Conservation (phyloP, 2,113 vertebrate species). For the Otus sunia region DNA sequence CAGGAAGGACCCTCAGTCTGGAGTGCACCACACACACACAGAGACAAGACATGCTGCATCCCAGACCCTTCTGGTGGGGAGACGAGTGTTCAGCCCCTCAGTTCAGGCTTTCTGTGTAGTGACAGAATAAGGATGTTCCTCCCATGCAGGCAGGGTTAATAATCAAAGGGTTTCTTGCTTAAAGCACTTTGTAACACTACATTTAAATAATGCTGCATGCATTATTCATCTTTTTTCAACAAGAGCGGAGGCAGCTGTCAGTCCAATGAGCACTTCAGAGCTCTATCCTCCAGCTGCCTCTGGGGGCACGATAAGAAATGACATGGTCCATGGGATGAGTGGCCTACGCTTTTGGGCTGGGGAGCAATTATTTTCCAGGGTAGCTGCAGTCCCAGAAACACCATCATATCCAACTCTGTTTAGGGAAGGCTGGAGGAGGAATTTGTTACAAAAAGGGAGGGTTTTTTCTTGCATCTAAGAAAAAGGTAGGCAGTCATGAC, state of each 20-base stretch:
- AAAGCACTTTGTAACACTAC: background rate
- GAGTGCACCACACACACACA: accelerated
- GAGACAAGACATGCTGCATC: accelerated
- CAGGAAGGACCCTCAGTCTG: background rate
- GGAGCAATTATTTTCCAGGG: background rate
- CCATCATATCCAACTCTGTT: background rate
- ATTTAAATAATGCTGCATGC: conserved; percentile 11
- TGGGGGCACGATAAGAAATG: background rate
- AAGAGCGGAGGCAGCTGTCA: background rate
- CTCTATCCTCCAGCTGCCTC: conserved; percentile 14
- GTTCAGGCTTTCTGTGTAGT: background rate
- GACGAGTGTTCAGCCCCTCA: background rate
- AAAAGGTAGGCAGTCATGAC: too few species aligned
- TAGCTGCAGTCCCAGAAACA: background rate
- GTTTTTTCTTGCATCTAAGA: background rate
- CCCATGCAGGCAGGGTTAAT: background rate
- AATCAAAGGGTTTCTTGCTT: background rate
- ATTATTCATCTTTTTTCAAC: conserved; percentile 43
- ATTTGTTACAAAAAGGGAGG: background rate
- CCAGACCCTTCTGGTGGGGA: background rate
- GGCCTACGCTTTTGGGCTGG: background rate
- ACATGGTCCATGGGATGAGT: background rate
- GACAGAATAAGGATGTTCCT: background rate
- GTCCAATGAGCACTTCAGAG: background rate
- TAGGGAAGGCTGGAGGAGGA: background rate